phyloP scores from a whole-genome alignment of 2,113 vertebrate species.

The Cavia aperea region DNA sequence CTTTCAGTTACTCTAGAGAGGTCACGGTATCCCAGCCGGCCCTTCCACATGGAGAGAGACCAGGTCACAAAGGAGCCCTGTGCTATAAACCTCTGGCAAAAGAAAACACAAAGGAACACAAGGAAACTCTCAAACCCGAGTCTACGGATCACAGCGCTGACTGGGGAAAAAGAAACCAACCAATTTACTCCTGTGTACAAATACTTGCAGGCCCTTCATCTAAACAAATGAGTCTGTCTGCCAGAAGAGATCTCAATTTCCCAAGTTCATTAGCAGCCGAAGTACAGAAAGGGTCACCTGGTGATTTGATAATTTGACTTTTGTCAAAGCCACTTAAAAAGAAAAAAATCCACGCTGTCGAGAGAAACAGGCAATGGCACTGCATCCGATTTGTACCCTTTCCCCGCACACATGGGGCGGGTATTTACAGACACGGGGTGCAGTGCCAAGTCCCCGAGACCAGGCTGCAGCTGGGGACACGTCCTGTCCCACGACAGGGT shows the following conservation, averaged over 20 bases:
- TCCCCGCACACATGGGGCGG: not conserved
- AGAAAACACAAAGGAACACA: not conserved
- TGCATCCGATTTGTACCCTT: not conserved
- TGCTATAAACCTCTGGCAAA: conserved; percentile 8
- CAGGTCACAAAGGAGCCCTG: not conserved
- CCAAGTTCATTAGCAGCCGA: conserved; percentile 48
- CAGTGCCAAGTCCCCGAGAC: not conserved
- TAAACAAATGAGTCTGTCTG: conserved; percentile 21
- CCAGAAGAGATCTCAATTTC: conserved; percentile 48
- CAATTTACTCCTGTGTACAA: conserved; percentile 50
- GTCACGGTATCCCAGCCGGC: accelerated
- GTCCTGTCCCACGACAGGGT: not conserved
- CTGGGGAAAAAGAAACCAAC: not conserved
- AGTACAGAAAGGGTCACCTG: conserved; percentile 50
- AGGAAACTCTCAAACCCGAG: not conserved
- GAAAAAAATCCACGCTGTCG: conserved; percentile 41
- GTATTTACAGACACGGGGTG: not conserved
- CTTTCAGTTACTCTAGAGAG: not conserved
- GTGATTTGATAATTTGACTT: conserved; percentile 57
- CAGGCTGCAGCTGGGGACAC: not conserved
- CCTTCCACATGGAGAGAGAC: accelerated
- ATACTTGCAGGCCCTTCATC: conserved; percentile 52
- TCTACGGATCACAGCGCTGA: not conserved
- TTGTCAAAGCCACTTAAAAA: conserved; percentile 54
- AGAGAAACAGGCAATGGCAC: conserved; percentile 45